Conservation (phyloP, 2,888 invertebrate species). For the Phaonia tiefii region DNA sequence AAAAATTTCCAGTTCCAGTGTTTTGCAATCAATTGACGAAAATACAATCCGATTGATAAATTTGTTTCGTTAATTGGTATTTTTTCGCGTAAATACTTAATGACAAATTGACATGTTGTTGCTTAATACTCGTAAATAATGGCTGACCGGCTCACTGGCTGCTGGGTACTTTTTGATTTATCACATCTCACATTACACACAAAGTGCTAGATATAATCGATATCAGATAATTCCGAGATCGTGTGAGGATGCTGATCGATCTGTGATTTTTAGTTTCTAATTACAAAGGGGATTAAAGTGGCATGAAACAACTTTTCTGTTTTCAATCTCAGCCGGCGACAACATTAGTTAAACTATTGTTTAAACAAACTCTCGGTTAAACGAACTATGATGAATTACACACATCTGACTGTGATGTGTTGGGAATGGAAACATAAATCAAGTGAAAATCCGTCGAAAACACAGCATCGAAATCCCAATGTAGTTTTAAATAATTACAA, state of each 20-base stretch:
- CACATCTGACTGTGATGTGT: no score
- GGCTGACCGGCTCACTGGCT: background rate
- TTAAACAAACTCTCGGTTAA: no score
- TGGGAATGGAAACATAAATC: no score
- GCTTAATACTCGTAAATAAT: conserved; percentile 25
- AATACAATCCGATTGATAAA: no score
- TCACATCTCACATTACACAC: background rate
- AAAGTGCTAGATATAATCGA: conserved; percentile 2
- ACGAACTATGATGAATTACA: no score
- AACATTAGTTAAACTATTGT: no score
- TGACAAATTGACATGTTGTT: conserved; percentile 25
- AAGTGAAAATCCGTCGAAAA: background rate
- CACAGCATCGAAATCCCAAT: background rate
- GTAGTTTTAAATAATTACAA: conserved; percentile 56
- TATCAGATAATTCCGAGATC: conserved; percentile 33
- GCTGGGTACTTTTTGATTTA: conserved; percentile 1
- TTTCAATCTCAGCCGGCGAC: background rate
- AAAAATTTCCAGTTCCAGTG: no score
- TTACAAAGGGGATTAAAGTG: conserved; percentile 18
- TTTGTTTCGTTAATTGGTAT: background rate
- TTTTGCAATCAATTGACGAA: no score
- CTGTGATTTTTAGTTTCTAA: conserved; percentile 12
- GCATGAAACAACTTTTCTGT: conserved; percentile 15
- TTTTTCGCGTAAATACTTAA: conserved; percentile 11
- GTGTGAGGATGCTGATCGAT: background rate